Evolutionary conservation across 2,797 vertebrate genomes (phyloP).

Genomic region (Notamacropus eugenii): DNA sequence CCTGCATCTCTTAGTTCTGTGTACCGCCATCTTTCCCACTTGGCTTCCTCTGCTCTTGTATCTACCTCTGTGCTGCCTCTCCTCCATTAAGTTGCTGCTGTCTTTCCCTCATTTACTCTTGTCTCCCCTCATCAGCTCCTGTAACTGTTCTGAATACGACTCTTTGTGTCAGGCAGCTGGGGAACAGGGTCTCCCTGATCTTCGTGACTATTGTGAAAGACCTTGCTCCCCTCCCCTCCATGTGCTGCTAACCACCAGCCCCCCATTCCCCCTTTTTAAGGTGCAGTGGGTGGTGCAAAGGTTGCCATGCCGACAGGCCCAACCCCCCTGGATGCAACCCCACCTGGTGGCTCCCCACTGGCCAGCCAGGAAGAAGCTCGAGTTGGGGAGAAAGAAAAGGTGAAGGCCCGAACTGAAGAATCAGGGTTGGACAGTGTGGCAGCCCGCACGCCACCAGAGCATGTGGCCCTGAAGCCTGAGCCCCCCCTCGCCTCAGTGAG

Average conservation of each 20-base stretch:
- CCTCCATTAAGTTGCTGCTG: neutral
- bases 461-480: slow-evolving; percentile 93
- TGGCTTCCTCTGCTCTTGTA: neutral
- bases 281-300: slow-evolving; percentile 99
- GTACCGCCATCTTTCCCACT: neutral
- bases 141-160: neutral
- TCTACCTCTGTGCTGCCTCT: neutral
- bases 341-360: slow-evolving; percentile 93
- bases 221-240: neutral
- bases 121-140: neutral
- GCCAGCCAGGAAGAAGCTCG: slow-evolving; percentile 93
- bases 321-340: slow-evolving; percentile 92
- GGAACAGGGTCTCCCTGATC: neutral
- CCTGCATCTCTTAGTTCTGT: neutral
- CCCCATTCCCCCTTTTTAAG: slow-evolving; percentile 97
- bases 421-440: slow-evolving; percentile 89
- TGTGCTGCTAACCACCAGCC: slow-evolving; percentile 93
- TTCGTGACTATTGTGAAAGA: neutral
- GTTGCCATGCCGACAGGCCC: slow-evolving; percentile 96
- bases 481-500: slow-evolving; percentile 90
- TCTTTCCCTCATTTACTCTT: neutral
- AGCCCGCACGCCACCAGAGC: slow-evolving; percentile 90
- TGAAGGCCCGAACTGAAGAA: slow-evolving; percentile 90
- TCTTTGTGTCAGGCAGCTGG: neutral
- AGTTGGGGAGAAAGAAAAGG: slow-evolving; percentile 92